Evolutionary conservation across 2,113 vertebrate genomes (phyloP).

Genomic region (Sinocyclocheilus anophthalmus): DNA sequence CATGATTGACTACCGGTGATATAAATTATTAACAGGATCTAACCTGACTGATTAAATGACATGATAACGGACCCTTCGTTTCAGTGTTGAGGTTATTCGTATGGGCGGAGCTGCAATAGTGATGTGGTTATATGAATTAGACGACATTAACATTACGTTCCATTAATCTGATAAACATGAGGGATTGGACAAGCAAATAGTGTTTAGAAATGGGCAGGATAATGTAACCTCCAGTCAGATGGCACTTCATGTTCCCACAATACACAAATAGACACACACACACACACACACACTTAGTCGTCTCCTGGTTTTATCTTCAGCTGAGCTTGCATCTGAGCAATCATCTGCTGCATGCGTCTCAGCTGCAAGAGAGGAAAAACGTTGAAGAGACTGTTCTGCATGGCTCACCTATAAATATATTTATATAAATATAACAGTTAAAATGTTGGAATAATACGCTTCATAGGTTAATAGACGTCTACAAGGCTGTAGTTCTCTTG

Average conservation of each 20-base stretch:
- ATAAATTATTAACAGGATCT: neutral
- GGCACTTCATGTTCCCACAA: slow-evolving; percentile 25
- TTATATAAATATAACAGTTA: neutral
- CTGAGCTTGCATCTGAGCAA: slow-evolving; percentile 87
- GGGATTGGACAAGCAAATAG: neutral
- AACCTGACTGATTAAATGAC: neutral
- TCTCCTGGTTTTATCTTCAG: slow-evolving; percentile 86
- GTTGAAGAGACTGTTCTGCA: neutral
- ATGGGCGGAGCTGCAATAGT: neutral
- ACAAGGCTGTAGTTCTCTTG: no score
- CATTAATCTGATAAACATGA: slow-evolving; percentile 2
- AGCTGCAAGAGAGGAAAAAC: slow-evolving; percentile 68
- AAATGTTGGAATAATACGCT: no score
- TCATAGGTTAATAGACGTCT: no score
- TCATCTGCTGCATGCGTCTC: slow-evolving; percentile 90
- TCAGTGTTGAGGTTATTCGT: slow-evolving; percentile 12
- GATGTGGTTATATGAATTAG: neutral
- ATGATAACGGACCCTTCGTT: neutral
- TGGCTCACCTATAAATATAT: no score
- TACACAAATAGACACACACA: neutral
- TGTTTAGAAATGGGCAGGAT: slow-evolving; percentile 19
- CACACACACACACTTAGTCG: slow-evolving; percentile 68
- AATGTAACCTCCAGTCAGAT: neutral
- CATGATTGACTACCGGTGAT: neutral
- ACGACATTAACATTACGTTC: neutral